Base-by-base conservation (phyloP, 1,140 invertebrate species). In the Antheraea mylitta region DNA sequence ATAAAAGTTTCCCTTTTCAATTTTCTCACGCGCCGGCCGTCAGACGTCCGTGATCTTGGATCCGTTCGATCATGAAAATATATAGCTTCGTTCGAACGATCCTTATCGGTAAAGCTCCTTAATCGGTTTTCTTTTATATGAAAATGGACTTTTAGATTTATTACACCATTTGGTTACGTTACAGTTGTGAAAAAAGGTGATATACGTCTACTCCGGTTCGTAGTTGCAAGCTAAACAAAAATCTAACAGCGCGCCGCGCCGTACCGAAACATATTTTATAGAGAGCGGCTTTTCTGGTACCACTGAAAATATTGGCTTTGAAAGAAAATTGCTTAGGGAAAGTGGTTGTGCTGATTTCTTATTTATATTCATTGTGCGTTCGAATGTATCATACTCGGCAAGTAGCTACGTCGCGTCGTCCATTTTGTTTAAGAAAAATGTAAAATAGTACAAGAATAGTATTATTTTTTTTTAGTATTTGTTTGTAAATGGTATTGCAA, bases 91-190 rank as follows among this genome's bases (percentile, higher is more conserved):
- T 91, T 90, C 87, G 72, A 84, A 76, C 82, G 89, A 91, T 91
- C 86, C 81, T 83, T 89, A 91, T 90, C 89, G 80, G 78, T 70
- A 89, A 90, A 89, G 84, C 89, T 87, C 86, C 87, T 91, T 91
- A 91, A 91, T 91, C 89, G 87, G 85, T 91, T 91, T 91, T 90
- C 89, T 91, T 91, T 88, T 89, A 90, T 91, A 91, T 89, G 87
- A 90, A 89, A 91, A 91, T 90, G 79, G 87, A 90, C 89, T 90
- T 87, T 88, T 69, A 85, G 87, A 91, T 91, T 91, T 91, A 91
- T 91, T 83, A 78, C 82, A 81, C 79, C 81, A 81, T 85, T 87
- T 85, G 85, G 89, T 89, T 90, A 79, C 83, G 81, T 61, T 30
- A 61, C 60, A 61, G 60, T 61, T 61, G 19, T 22, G 60, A 61